These are phyloP conservation scores for Drosophila imparisetae DNA, from an alignment of 2,888 invertebrate species.

Conservation along the genomic window DNA sequence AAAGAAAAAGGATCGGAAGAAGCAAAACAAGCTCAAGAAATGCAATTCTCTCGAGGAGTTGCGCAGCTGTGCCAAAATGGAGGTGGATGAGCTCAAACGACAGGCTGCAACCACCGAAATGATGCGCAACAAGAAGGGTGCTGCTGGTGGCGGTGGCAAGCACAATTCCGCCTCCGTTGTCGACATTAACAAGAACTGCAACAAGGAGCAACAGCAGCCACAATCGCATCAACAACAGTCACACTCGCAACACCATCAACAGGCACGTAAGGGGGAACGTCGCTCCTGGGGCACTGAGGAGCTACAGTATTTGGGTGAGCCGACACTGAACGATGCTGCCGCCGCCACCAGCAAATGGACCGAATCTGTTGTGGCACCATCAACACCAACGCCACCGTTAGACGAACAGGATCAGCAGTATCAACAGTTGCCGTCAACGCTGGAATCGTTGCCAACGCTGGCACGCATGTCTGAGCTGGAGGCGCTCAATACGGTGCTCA, in stretches of 20 bases:
- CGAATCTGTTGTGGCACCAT: constrained; percentile 5
- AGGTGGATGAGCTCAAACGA: constrained; percentile 87
- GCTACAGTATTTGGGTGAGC: constrained; percentile 85
- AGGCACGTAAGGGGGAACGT: constrained; percentile 85
- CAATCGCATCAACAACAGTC: constrained; percentile 26
- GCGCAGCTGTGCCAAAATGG: constrained; percentile 89
- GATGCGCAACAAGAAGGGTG: constrained; percentile 74
- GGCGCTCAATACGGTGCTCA: constrained; percentile 81
- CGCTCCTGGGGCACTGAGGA: constrained; percentile 90
- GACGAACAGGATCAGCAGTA: constrained; percentile 9
- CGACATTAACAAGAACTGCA: constrained; percentile 79
- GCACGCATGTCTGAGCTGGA: constrained; percentile 80
- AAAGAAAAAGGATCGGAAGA: constrained; percentile 86
- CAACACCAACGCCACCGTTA: constrained; percentile 28
- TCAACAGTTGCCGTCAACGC: constrained; percentile 1
- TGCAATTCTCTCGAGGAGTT: constrained; percentile 93
- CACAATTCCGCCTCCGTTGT: constrained; percentile 76
- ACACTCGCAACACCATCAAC: constrained; percentile 11
- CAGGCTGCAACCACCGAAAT: constrained; percentile 82
- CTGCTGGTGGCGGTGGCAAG: constrained; percentile 46
- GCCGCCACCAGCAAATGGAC: constrained; percentile 21
- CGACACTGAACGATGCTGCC: constrained; percentile 3
- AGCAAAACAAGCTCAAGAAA: constrained; percentile 86
- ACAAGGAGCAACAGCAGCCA: constrained; percentile 45
- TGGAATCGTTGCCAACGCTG: constrained; percentile 47